A percentile compares a stretch with the other conserved stretches of the same genome.
These are phyloP conservation scores for Turnix velox DNA, from an alignment of 2,113 vertebrate genomes.

Conservation along the genomic window DNA sequence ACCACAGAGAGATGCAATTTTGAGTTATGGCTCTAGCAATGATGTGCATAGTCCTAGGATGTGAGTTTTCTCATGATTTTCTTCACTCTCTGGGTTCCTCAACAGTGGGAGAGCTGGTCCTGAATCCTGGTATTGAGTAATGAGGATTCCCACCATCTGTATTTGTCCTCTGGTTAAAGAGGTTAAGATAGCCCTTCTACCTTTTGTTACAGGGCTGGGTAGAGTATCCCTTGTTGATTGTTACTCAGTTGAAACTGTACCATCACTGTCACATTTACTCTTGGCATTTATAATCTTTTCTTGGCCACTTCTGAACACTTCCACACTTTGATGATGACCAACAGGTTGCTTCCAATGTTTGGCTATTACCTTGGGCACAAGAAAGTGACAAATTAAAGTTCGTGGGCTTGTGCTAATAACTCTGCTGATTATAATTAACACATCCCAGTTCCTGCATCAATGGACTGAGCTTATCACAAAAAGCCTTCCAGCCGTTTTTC, in stretches of 20 bases:
- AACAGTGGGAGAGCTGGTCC: background rate
- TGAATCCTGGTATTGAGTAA: background rate
- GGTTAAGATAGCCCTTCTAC: rapidly evolving
- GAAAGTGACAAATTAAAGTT: background rate
- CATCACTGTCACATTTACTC: background rate
- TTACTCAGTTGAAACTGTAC: background rate
- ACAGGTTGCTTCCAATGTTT: background rate
- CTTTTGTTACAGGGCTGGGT: background rate
- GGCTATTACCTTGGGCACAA: background rate
- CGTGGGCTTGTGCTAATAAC: background rate
- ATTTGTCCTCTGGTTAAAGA: background rate
- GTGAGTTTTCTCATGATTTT: background rate
- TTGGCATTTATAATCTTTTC: background rate
- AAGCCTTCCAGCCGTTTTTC: background rate
- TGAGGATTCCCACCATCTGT: background rate
- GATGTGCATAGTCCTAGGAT: rapidly evolving
- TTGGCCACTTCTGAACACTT: background rate
- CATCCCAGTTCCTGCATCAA: background rate
- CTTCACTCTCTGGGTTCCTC: background rate
- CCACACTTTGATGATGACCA: background rate
- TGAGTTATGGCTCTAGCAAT: background rate
- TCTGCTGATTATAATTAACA: background rate
- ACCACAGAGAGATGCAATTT: background rate
- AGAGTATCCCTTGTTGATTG: background rate
- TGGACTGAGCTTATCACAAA: background rate